Conservation (phyloP, 2,797 vertebrate genomes). For the Molossus alvarezi region DNA sequence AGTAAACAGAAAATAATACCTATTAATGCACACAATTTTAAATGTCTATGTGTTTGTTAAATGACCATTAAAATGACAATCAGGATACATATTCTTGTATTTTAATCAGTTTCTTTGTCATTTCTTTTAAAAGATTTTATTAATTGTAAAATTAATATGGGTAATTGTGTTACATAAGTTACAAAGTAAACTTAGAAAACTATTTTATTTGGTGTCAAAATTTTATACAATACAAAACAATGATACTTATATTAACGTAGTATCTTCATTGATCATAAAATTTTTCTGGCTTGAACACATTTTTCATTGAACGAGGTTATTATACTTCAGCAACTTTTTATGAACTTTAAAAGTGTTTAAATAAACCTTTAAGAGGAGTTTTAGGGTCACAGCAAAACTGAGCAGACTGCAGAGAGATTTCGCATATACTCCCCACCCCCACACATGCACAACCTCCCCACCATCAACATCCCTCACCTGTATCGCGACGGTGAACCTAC, state of each 20-base stretch:
- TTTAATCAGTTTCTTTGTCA: background rate
- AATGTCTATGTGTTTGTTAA: background rate
- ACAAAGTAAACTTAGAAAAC: background rate
- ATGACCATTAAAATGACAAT: background rate
- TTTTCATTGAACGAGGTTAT: slow-evolving; percentile 8
- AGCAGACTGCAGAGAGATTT: background rate
- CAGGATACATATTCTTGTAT: background rate
- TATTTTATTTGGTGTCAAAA: background rate
- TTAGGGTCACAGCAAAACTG: background rate
- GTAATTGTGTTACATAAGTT: background rate
- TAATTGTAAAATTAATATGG: background rate
- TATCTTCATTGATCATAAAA: background rate
- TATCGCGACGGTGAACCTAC: no score
- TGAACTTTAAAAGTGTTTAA: background rate
- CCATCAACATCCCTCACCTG: no score
- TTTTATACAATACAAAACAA: background rate
- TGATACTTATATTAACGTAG: background rate
- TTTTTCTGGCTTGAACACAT: background rate
- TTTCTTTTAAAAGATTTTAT: background rate
- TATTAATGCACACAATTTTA: background rate
- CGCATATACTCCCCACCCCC: no score
- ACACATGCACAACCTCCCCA: no score
- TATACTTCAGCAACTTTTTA: background rate
- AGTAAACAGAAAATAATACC: background rate
- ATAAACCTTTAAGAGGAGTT: background rate